Base-by-base conservation (phyloP, 1,140 invertebrate species). In the Gonatopus flavifemur region DNA sequence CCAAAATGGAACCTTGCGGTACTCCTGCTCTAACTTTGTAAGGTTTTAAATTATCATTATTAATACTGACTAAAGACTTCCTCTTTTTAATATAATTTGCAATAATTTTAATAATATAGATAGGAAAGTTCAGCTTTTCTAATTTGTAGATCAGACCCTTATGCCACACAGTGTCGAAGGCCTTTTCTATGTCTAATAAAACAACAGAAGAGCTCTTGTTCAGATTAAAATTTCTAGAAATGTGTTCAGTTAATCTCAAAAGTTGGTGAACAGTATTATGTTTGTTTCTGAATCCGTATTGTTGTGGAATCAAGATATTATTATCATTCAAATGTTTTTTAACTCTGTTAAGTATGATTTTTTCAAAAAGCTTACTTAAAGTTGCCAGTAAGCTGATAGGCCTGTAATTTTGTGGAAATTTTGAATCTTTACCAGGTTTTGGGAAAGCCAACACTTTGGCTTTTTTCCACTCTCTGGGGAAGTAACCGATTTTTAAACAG, bases 121-220 rank as follows among this genome's bases (percentile, higher is more conserved):
- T 36, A 12, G 55, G 55, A 20, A 52, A 28, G 4, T 44, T 12
- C 2, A 33, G 6, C 2, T 33, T 28, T 8, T 32, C 1, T 15
- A 57, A 37, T 28, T 52, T 53, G 15, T 46, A 53, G 20, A 52
- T 49, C 15, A 52, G 18, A 4, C 55, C 55, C 33, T 57, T 13
- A 15, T 46, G 44, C 49, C 44, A 57, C 4, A 52, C n/a, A n/a
- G n/a, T n/a, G n/a, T n/a, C n/a, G n/a, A n/a, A n/a, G n/a, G n/a
- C n/a, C n/a, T n/a, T n/a, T n/a, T n/a, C n/a, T n/a, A n/a, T n/a
- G n/a, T n/a, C n/a, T n/a, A n/a, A n/a, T n/a, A n/a, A n/a, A n/a
- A n/a, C n/a, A n/a, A n/a, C n/a, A n/a, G n/a, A n/a, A n/a, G n/a
- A n/a, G n/a, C n/a, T n/a, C n/a, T n/a, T n/a, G n/a, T n/a, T n/a